Percentiles rank a stretch among this genome's conserved stretches.
These are phyloP conservation scores for Psix sp. DNA, from an alignment of 1,140 invertebrate genomes.

Conservation along the genomic window DNA sequence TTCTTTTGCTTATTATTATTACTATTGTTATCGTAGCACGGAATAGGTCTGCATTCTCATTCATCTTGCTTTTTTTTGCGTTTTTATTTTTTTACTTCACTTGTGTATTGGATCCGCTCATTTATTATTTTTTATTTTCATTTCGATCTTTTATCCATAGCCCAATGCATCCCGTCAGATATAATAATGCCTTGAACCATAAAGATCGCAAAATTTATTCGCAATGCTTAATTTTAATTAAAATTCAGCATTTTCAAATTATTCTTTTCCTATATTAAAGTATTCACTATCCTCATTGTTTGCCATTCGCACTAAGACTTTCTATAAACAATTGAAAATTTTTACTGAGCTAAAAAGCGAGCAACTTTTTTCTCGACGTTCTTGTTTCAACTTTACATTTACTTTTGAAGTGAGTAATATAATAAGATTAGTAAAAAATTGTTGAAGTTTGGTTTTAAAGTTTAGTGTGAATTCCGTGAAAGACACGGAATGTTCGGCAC, in stretches of 20 bases:
- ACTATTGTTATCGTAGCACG: conserved; percentile 30
- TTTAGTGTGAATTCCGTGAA: conserved; percentile 31
- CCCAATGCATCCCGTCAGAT: conserved; percentile 40
- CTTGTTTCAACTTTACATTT: too few species aligned
- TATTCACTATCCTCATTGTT: too few species aligned
- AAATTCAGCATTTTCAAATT: too few species aligned
- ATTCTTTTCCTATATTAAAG: too few species aligned
- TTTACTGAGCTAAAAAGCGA: too few species aligned
- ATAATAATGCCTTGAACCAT: conserved; percentile 60
- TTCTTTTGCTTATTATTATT: conserved; percentile 37
- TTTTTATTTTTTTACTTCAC: conserved; percentile 12
- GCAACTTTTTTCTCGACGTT: too few species aligned
- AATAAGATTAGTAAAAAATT: conserved; percentile 40
- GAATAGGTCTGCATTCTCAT: conserved; percentile 24
- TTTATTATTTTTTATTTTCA: conserved; percentile 30
- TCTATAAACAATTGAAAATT: too few species aligned
- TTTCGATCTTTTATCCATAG: conserved; percentile 44
- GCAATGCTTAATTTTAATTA: conserved; percentile 1
- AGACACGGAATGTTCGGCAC: conserved; percentile 61
- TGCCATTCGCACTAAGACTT: too few species aligned
- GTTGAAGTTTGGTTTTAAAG: conserved; percentile 25
- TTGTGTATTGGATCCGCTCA: conserved; percentile 13
- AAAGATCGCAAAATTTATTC: not conserved
- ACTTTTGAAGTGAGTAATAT: too few species aligned
- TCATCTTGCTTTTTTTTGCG: conserved; percentile 20